Percentiles rank a stretch among this genome's conserved stretches.
These are phyloP conservation scores for Chymomyza costata DNA, from an alignment of 1,140 invertebrate genomes.

Conservation along the genomic window DNA sequence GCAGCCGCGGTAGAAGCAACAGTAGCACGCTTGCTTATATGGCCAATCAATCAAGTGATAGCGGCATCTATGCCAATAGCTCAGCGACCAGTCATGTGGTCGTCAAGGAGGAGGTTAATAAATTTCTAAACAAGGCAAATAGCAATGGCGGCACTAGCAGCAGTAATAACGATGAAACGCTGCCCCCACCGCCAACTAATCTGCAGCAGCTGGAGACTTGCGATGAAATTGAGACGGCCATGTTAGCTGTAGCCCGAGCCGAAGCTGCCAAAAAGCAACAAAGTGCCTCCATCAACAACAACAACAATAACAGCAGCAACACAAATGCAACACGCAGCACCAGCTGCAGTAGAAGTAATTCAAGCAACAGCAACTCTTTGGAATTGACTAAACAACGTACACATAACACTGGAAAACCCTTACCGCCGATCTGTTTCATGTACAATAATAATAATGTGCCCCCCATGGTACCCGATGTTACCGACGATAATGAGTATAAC, in stretches of 20 bases:
- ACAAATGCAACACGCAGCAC: conserved; percentile 30
- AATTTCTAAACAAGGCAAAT: conserved; percentile 49
- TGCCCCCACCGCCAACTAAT: conserved; percentile 15
- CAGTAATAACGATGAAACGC: conserved; percentile 34
- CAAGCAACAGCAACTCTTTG: conserved; percentile 34
- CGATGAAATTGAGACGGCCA: conserved; percentile 69
- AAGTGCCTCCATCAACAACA: too few species aligned
- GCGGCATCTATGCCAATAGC: conserved; percentile 47
- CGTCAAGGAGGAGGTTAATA: conserved; percentile 51
- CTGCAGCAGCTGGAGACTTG: conserved; percentile 63
- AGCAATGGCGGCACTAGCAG: conserved; percentile 24
- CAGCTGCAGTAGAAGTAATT: conserved; percentile 53
- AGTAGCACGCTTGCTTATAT: too few species aligned
- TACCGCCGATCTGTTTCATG: not conserved
- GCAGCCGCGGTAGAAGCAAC: conserved; percentile 4
- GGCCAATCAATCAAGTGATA: conserved; percentile 61
- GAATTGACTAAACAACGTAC: too few species aligned
- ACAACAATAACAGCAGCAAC: too few species aligned
- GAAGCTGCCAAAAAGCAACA: conserved; percentile 43
- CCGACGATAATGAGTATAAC: not conserved
- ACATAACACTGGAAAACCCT: too few species aligned
- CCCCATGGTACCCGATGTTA: too few species aligned
- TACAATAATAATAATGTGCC: not conserved
- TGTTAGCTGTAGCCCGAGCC: conserved; percentile 62
- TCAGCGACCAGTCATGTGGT: not conserved